A percentile compares a stretch with the other conserved stretches of the same genome.
Evolutionary conservation across 2,888 invertebrate species (phyloP).

Genomic region (Scaptomyza polygonia): DNA sequence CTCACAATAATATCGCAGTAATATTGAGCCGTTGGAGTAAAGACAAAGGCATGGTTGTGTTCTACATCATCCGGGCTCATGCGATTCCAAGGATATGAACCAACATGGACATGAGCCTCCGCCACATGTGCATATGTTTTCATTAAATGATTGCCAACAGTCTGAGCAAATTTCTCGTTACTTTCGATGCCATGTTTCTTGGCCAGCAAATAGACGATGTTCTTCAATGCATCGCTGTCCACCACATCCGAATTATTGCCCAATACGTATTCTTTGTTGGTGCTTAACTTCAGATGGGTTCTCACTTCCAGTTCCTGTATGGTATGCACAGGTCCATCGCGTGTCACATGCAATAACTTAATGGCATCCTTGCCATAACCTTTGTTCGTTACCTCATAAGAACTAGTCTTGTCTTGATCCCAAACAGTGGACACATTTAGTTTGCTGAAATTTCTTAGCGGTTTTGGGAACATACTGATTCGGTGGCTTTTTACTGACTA

Average conservation of each 20-base stretch:
- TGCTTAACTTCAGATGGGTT: constrained; percentile 89
- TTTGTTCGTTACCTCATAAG: constrained; percentile 78
- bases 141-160: constrained; percentile 90
- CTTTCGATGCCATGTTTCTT: constrained; percentile 91
- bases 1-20: constrained; percentile 89
- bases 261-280: constrained; percentile 89
- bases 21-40: constrained; percentile 88
- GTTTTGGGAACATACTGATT: constrained; percentile 71
- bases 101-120: constrained; percentile 88
- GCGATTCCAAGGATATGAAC: constrained; percentile 92
- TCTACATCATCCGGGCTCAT: constrained; percentile 85
- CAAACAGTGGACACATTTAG: background rate
- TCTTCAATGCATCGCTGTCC: constrained; percentile 93
- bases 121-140: constrained; percentile 90
- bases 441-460: constrained; percentile 12
- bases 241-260: constrained; percentile 91
- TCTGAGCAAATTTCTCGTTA: constrained; percentile 90
- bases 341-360: constrained; percentile 89
- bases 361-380: constrained; percentile 89
- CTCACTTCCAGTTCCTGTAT: constrained; percentile 91
- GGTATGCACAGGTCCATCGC: constrained; percentile 86
- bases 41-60: constrained; percentile 92
- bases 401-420: constrained; percentile 19
- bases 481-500: constrained; percentile 13
- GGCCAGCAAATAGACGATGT: constrained; percentile 91